phyloP scores from a whole-genome alignment of 2,113 vertebrate species.

The Ageneiosus marmoratus region DNA sequence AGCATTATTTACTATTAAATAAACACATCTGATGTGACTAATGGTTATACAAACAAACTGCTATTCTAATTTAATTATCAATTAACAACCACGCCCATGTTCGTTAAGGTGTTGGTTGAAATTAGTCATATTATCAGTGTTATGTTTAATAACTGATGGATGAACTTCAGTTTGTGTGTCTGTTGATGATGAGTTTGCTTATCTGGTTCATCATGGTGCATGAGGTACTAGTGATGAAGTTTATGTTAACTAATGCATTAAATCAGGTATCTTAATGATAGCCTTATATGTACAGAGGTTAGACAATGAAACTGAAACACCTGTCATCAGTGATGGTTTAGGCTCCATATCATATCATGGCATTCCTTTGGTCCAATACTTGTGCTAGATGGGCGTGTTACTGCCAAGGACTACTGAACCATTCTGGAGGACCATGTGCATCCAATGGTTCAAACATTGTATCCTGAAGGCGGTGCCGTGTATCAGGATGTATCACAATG shows the following conservation, averaged over 20 bases:
- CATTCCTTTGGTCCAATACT: too few species aligned
- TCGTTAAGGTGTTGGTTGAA: not conserved
- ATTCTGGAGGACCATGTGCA: too few species aligned
- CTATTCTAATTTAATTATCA: not conserved
- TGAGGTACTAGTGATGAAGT: not conserved
- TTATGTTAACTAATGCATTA: not conserved
- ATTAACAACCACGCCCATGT: not conserved
- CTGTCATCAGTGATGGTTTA: too few species aligned
- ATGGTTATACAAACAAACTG: not conserved
- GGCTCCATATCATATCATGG: too few species aligned
- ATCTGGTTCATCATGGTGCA: not conserved
- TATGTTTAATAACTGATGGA: not conserved
- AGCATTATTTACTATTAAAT: not conserved
- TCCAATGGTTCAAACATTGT: too few species aligned
- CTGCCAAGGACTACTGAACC: too few species aligned
- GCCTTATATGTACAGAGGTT: too few species aligned
- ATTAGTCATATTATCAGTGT: not conserved
- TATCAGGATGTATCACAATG: too few species aligned
- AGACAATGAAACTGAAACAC: too few species aligned
- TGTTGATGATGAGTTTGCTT: not conserved
- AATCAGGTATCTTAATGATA: not conserved
- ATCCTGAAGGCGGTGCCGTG: too few species aligned
- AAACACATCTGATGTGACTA: not conserved
- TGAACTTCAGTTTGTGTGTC: not conserved
- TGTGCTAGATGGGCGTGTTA: too few species aligned